phyloP scores from a whole-genome alignment of 2,797 vertebrate species.

The Schizothorax lantsangensis region DNA sequence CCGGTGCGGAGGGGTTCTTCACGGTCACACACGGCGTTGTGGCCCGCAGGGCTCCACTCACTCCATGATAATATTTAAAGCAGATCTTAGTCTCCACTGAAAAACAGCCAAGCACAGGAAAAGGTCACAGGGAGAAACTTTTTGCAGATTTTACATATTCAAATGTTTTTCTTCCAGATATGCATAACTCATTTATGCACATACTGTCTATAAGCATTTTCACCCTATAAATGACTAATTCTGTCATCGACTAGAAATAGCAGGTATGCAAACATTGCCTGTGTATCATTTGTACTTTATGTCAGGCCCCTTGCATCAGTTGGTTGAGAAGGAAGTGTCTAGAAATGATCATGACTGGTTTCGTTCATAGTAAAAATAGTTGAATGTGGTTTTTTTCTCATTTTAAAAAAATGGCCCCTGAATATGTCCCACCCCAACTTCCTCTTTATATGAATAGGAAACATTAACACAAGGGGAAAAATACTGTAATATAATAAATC shows the following conservation, averaged over 20 bases:
- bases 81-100: slow-evolving; percentile 91
- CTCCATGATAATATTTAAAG: slow-evolving; percentile 91
- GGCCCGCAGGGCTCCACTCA: slow-evolving; percentile 85
- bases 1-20: slow-evolving; percentile 86
- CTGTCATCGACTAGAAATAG: not conserved
- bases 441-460: not conserved
- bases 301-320: not conserved
- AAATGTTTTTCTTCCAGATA: not conserved
- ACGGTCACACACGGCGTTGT: slow-evolving; percentile 88
- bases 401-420: not conserved
- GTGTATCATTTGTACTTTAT: not conserved
- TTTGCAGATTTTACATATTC: not conserved
- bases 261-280: not conserved
- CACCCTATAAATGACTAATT: not conserved
- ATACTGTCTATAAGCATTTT: not conserved
- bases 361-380: not conserved
- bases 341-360: not conserved
- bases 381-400: not conserved
- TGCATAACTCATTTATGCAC: not conserved
- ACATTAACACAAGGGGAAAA: not conserved
- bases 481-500: not conserved
- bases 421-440: not conserved
- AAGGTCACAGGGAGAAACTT: not conserved
- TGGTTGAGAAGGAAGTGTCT: not conserved
- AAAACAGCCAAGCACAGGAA: slow-evolving; percentile 46